Conservation (phyloP, 2,888 invertebrate species). For the Drosophila fungiperda region DNA sequence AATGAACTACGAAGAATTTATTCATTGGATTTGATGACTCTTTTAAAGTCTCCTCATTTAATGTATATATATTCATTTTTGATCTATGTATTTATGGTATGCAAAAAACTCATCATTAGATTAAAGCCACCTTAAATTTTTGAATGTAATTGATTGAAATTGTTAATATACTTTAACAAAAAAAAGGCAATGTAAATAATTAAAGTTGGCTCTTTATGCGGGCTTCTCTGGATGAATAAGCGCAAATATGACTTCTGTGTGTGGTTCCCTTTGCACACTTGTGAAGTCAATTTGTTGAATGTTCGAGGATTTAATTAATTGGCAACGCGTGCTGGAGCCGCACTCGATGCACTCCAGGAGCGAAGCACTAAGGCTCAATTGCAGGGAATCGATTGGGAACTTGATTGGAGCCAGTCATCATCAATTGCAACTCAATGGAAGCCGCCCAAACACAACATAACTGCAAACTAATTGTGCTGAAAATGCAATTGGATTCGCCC, state of each 20-base stretch:
- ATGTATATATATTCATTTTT: too few species aligned
- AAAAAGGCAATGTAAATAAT: not conserved
- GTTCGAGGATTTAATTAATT: slow-evolving; percentile 72
- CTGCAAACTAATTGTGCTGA: slow-evolving; percentile 72
- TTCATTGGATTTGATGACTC: not conserved
- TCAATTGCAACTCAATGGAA: slow-evolving; percentile 26
- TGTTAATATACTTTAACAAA: not conserved
- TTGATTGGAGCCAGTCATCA: slow-evolving; percentile 19
- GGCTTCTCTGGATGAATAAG: not conserved
- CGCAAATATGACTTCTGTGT: slow-evolving; percentile 14
- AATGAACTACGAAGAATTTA: not conserved
- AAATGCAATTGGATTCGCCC: slow-evolving; percentile 43
- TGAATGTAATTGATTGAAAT: not conserved
- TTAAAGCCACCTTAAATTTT: not conserved
- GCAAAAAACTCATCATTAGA: not conserved
- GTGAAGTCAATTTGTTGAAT: slow-evolving; percentile 53
- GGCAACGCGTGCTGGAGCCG: slow-evolving; percentile 70
- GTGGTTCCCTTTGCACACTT: slow-evolving; percentile 18
- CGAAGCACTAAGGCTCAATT: slow-evolving; percentile 13
- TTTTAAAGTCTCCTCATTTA: not conserved
- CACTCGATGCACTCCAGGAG: slow-evolving; percentile 44
- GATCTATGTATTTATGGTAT: not conserved
- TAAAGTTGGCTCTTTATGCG: not conserved
- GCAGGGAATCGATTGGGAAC: slow-evolving; percentile 32
- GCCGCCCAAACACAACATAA: slow-evolving; percentile 29